Conservation (phyloP, 2,113 vertebrate species). For the Ahaetulla prasina region DNA sequence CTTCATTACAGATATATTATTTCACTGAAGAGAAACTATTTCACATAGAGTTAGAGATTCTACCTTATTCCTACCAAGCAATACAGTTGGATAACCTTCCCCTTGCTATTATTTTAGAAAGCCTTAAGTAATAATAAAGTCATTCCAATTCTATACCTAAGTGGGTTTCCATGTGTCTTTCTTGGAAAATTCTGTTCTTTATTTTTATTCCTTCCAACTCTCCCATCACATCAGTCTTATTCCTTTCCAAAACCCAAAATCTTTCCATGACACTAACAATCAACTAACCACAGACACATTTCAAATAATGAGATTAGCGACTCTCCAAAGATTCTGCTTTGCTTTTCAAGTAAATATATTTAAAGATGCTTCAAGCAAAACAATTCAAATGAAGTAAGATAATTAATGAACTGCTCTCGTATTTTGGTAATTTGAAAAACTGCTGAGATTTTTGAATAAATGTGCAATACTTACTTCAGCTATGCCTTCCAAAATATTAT, state of each 20-base stretch:
- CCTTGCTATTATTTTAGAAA: not conserved
- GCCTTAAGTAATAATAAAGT: not conserved
- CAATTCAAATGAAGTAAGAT: not conserved
- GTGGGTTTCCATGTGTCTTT: not conserved
- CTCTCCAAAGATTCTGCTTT: not conserved
- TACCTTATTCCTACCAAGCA: not conserved
- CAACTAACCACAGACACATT: not conserved
- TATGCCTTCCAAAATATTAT: constrained; percentile 85
- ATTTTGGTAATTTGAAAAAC: not conserved
- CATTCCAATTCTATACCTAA: not conserved
- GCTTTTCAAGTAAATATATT: not conserved
- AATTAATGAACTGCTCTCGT: not conserved
- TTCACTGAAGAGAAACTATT: not conserved
- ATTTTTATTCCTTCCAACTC: not conserved
- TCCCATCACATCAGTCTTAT: not conserved
- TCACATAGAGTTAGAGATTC: constrained; percentile 38
- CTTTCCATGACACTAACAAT: not conserved
- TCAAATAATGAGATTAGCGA: not conserved
- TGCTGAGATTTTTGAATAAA: not conserved
- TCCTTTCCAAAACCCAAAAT: not conserved
- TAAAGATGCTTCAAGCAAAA: not conserved
- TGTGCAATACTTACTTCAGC: constrained; percentile 73
- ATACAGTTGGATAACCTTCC: not conserved
- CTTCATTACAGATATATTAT: not conserved
- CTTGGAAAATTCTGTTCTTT: not conserved